phyloP scores from a whole-genome alignment of 2,797 vertebrate genomes.

The Ptychobarbus kaznakovi region DNA sequence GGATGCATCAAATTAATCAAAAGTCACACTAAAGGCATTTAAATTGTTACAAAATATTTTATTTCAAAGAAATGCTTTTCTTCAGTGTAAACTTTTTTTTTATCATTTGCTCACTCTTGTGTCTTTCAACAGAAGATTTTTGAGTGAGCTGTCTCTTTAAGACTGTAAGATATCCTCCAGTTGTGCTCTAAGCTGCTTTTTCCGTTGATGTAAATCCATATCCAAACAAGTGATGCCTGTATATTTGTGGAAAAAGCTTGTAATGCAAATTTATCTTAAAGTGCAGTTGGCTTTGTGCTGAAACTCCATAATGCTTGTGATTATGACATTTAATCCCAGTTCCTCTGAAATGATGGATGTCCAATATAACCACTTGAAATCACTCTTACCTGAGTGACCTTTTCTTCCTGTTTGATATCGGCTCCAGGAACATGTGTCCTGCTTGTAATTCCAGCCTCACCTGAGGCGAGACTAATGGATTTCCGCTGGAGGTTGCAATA shows the following conservation, averaged over 20 bases:
- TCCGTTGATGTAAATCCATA: conserved; percentile 5
- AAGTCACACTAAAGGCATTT: background rate
- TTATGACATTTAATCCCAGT: background rate
- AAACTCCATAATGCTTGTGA: background rate
- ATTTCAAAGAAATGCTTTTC: background rate
- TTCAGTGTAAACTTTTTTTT: background rate
- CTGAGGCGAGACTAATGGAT: conserved; percentile 25
- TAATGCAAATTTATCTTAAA: background rate
- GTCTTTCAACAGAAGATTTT: background rate
- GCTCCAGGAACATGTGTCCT: background rate
- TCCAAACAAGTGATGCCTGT: conserved; percentile 8
- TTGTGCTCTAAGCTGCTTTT: background rate
- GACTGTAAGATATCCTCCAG: background rate
- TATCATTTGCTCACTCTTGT: background rate
- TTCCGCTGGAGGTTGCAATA: background rate
- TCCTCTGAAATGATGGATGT: background rate
- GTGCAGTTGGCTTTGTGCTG: background rate
- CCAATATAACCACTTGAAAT: background rate
- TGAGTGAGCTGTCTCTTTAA: background rate
- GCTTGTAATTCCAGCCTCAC: conserved; percentile 3
- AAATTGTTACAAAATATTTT: background rate
- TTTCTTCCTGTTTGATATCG: background rate
- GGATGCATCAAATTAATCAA: too few relatives aligned
- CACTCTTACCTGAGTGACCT: background rate
- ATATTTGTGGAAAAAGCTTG: background rate